Evolutionary conservation across 2,113 vertebrate species (phyloP), one percentile per base, ranked within the genome.

Genomic region (Eubucco bourcierii): DNA sequence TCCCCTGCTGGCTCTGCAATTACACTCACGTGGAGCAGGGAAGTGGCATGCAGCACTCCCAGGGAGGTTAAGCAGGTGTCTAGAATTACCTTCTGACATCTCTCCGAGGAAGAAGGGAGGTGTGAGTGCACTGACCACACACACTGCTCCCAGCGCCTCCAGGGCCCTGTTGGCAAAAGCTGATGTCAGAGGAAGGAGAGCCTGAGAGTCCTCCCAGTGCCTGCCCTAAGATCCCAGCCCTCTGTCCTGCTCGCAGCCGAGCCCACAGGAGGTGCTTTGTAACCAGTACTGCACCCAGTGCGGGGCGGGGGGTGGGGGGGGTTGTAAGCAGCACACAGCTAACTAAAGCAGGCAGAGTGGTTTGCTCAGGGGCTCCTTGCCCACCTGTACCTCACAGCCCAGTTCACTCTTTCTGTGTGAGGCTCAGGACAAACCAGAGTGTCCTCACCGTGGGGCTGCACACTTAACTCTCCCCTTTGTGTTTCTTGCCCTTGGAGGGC

Each of bases 1-100:
- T 96, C 91, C 95, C 96, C 93, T 94, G 90, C 91, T 94, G 95
- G 88, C 93, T 94, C 94, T 94, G 95, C 93, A 94, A 94, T 96
- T 95, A 94, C 95, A 92, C 59, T 90, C 91, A 91, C 94, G 72
- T 75, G 82, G 93, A 94, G 93, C 93, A 88, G 87, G 90, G 70
- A 96, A 93, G 93, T 95, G 93, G 94, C 93, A 92, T 91, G 93
- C 91, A 90, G 95, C 95, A 94, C 91, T 94, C 94, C 94, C 94
- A 2, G 81, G 82, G 94, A 95, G 95, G 90, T 86, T 96, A 96
- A 96, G 90, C 90, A 94, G 86, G 95, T 96, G 92, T 96, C 92
- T 96, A 96, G 86, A 95, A 95, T 96, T 96, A 96, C 95, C 88
- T 96, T 81, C 88, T 87, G 92, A 95, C 88, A 94, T 96, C 34